Evolutionary conservation across 2,113 vertebrate genomes (phyloP).

Genomic region (Nannobrachium achirus): DNA sequence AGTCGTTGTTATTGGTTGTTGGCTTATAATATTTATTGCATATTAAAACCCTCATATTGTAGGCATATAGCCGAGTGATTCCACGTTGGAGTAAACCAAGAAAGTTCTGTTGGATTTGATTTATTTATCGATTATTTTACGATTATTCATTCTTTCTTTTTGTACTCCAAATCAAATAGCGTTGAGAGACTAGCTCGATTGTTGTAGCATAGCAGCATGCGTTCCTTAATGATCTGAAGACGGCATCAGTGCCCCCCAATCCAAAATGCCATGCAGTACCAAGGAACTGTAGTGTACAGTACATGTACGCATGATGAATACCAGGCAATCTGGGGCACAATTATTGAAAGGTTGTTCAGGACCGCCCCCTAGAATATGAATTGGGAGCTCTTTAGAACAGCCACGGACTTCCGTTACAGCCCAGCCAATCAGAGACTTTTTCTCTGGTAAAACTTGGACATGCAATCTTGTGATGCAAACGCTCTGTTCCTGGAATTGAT

Average conservation of each 20-base stretch:
- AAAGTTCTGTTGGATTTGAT: conserved; percentile 53
- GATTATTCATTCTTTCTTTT: conserved; percentile 32
- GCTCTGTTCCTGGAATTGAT: no score
- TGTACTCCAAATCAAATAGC: conserved; percentile 41
- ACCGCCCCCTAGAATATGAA: neutral
- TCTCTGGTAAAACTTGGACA: no score
- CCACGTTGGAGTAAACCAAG: conserved; percentile 36
- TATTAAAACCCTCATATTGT: conserved; percentile 59
- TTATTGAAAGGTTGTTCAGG: conserved; percentile 28
- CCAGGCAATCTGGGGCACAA: conserved; percentile 38
- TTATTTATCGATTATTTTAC: conserved; percentile 55
- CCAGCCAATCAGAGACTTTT: no score
- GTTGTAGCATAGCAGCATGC: conserved; percentile 71
- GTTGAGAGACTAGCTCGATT: conserved; percentile 49
- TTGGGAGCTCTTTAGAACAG: no score
- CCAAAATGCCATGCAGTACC: conserved; percentile 62
- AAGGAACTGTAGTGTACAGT: conserved; percentile 30
- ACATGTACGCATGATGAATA: conserved; percentile 18
- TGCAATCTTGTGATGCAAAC: no score
- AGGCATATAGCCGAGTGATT: conserved; percentile 47
- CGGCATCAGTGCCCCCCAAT: conserved; percentile 55
- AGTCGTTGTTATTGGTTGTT: conserved; percentile 64
- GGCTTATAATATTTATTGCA: conserved; percentile 54
- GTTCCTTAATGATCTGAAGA: conserved; percentile 63
- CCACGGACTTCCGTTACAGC: no score